Percentiles rank a stretch among this genome's conserved stretches.
Evolutionary conservation across 2,797 vertebrate species (phyloP).

Genomic region (Xenopus petersii): DNA sequence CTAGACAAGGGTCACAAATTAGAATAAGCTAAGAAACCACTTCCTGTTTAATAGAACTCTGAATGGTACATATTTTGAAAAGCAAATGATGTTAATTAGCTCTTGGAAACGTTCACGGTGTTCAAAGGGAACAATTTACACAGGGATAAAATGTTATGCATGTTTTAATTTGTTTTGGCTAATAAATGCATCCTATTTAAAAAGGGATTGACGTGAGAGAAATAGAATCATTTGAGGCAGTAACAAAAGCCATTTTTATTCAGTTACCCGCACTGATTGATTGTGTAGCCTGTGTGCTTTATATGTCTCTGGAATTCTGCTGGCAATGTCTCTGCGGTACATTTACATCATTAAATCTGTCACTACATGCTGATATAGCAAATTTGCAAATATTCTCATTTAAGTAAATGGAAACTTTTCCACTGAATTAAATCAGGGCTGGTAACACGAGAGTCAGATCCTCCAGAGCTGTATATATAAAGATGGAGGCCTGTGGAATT

Average conservation of each 20-base stretch:
- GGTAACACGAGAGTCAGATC: background rate
- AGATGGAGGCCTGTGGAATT: no score
- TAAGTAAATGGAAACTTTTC: background rate
- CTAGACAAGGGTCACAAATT: constrained; percentile 43
- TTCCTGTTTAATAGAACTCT: constrained; percentile 54
- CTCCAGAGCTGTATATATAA: no score
- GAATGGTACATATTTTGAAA: constrained; percentile 58
- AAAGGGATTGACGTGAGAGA: background rate
- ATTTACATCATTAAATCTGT: constrained; percentile 5
- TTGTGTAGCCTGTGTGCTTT: background rate
- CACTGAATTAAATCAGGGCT: background rate
- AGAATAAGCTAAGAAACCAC: constrained; percentile 54
- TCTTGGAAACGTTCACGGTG: constrained; percentile 14
- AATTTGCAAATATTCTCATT: constrained; percentile 3
- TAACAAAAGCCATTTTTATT: constrained; percentile 3
- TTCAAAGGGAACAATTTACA: constrained; percentile 3
- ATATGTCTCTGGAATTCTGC: background rate
- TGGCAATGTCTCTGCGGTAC: background rate
- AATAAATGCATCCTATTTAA: constrained; percentile 59
- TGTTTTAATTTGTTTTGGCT: constrained; percentile 65
- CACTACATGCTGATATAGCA: background rate
- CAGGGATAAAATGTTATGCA: constrained; percentile 56
- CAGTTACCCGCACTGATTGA: background rate
- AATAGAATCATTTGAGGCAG: background rate
- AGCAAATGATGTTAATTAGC: constrained; percentile 54